A percentile compares a stretch with the other conserved stretches of the same genome.
Evolutionary conservation across 2,113 vertebrate species (phyloP).

Genomic region (Alectura lathami): DNA sequence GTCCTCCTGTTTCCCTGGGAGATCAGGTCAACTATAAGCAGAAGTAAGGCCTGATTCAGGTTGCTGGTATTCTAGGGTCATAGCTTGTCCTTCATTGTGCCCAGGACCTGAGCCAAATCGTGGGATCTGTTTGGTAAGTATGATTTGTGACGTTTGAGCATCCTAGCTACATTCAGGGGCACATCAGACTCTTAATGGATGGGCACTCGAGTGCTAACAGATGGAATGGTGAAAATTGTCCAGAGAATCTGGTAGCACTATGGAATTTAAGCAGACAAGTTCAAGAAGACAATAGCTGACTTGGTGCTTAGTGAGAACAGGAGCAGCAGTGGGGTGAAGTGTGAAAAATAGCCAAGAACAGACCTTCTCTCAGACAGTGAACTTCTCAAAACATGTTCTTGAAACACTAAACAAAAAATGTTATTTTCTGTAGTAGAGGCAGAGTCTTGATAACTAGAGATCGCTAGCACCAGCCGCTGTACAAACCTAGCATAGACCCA

Average conservation of each 20-base stretch:
- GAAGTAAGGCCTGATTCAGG: not conserved
- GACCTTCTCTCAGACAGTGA: not conserved
- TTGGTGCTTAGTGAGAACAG: not conserved
- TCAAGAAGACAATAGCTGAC: not conserved
- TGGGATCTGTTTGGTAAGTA: not conserved
- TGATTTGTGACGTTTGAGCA: not conserved
- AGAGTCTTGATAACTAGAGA: not conserved
- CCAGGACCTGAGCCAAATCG: not conserved
- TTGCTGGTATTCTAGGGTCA: not conserved
- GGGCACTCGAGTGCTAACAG: not conserved
- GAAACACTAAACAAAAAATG: not conserved
- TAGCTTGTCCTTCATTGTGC: not conserved
- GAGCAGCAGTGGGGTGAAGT: not conserved
- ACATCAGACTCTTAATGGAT: not conserved
- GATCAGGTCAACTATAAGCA: not conserved
- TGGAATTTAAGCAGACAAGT: not conserved
- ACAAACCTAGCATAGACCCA: not conserved
- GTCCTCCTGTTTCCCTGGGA: not conserved
- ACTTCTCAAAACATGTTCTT: not conserved
- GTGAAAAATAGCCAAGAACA: not conserved
- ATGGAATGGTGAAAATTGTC: not conserved
- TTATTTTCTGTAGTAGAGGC: not conserved
- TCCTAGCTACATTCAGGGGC: not conserved
- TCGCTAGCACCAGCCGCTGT: not conserved
- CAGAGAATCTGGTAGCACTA: not conserved